phyloP scores from a whole-genome alignment of 2,888 invertebrate species.

The Gortyna flavago region DNA sequence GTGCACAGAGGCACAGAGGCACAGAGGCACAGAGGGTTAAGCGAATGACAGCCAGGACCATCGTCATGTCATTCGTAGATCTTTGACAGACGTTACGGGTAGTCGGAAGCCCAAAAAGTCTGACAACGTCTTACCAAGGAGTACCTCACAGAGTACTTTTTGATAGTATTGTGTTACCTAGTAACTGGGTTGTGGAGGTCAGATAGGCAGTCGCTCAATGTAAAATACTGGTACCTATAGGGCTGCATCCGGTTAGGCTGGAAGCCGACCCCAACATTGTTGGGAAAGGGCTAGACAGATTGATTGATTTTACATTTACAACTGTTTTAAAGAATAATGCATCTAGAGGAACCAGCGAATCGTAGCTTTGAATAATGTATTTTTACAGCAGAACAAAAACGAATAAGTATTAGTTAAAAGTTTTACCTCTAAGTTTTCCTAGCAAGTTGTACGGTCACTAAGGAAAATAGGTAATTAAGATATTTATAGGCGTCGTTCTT shows the following conservation, averaged over 20 bases:
- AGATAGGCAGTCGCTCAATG: background rate
- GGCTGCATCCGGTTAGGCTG: too few relatives aligned
- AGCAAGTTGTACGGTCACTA: background rate
- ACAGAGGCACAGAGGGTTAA: too few relatives aligned
- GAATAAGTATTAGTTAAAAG: background rate
- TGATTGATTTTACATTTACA: background rate
- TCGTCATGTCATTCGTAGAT: background rate
- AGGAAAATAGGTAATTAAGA: slow-evolving; percentile 36
- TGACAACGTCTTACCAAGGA: background rate
- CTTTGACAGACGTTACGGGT: background rate
- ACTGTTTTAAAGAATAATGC: background rate
- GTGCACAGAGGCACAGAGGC: too few relatives aligned
- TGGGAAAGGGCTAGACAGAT: background rate
- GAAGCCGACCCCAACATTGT: background rate
- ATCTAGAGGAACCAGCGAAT: background rate
- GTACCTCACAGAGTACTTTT: too few relatives aligned
- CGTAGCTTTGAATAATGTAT: background rate
- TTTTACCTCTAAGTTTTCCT: background rate
- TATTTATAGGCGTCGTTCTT: slow-evolving; percentile 23
- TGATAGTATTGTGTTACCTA: too few relatives aligned
- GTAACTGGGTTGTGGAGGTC: background rate
- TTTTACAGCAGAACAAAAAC: slow-evolving; percentile 6
- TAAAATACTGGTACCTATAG: background rate
- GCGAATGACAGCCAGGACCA: too few relatives aligned
- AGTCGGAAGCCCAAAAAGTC: background rate